A percentile compares a stretch with the other conserved stretches of the same genome.
Conservation (phyloP, 1,140 invertebrate genomes). For the Brachionus asplanchnoidis region DNA sequence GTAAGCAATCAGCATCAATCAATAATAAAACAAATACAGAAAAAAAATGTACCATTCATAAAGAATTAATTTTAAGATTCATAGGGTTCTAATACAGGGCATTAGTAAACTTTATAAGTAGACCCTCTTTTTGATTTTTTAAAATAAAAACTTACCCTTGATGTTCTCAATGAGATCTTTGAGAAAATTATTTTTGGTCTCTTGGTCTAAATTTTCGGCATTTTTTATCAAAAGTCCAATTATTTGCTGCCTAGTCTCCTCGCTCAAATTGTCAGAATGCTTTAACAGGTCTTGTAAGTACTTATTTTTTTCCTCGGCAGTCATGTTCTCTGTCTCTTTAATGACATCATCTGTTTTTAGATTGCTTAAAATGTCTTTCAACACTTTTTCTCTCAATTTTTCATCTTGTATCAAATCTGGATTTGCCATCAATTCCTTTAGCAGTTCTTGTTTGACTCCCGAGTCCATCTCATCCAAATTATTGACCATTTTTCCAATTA, state of each 20-base stretch:
- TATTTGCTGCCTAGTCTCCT: slow-evolving; percentile 33
- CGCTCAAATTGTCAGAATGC: slow-evolving; percentile 1
- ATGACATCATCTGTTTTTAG: not conserved
- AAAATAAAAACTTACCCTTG: not conserved
- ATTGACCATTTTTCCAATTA: not conserved
- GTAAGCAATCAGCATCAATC: too few relatives aligned
- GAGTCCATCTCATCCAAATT: slow-evolving; percentile 30
- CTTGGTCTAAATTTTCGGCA: slow-evolving; percentile 30
- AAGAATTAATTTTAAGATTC: too few relatives aligned
- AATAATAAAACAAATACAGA: not conserved
- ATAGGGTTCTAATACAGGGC: too few relatives aligned
- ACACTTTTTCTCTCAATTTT: slow-evolving; percentile 6
- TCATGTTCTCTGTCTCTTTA: slow-evolving; percentile 28
- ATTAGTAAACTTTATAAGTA: too few relatives aligned
- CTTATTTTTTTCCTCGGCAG: slow-evolving; percentile 24
- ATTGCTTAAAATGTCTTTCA: slow-evolving; percentile 7
- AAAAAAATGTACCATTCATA: too few relatives aligned
- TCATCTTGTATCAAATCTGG: not conserved
- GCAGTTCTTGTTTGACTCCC: slow-evolving; percentile 17
- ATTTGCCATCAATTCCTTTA: slow-evolving; percentile 12
- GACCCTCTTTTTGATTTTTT: not conserved
- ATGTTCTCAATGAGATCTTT: slow-evolving; percentile 24
- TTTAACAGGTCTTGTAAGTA: slow-evolving; percentile 34
- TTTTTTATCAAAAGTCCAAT: slow-evolving; percentile 24
- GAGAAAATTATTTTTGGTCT: slow-evolving; percentile 26